Base-by-base conservation (phyloP, 2,113 vertebrate genomes). In the Orientallactaga bullata region DNA sequence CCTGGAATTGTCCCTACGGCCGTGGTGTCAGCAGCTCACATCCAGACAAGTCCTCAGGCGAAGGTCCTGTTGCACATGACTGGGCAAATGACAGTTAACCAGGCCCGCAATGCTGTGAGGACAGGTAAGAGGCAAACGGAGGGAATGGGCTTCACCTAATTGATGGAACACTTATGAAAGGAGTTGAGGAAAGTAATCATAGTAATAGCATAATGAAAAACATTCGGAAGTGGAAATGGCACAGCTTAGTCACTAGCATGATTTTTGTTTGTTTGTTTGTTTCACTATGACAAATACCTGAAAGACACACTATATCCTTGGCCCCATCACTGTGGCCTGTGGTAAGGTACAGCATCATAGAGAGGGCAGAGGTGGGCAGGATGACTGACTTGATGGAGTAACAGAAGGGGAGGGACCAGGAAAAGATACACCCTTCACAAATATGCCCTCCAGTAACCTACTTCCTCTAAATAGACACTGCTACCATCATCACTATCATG, bases 81-180 rank as follows among this genome's bases (percentile, higher is more conserved):
- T 7, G 98, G 99, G 42, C 99, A 99, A 97, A 99, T 99, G 99
- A 99, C 99, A 0, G 99, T 99, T 83, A 99, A 99, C 97, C 99
- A 99, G 97, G 99, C 99, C 92, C 99, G 99, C 93, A 99, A 98
- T 55, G 99, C 99, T 1, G 99, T 98, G 95, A 98, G 99, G 97
- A 99, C 99, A 98, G 99, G 99, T 99, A 98, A 94, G 96, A 90
- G n/a, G 76, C 42, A 74, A 13, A 0, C 8, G 42, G 42, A 13
- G 0, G 8, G n/a, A 1, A 42, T 1, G 13, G 7, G 15, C 23
- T 71, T 47, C 60, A 58, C 13, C 71, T 71, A 63, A 72, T 21
- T 37, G 2, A 3, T 21, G 21, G 8, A 37, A 76, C 39, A 28
- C 61, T 18, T 1, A 0, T 26, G 26, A 21, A 71, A 51, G 37